phyloP scores from a whole-genome alignment of 1,140 invertebrate genomes.

The Temnothorax longispinosus region DNA sequence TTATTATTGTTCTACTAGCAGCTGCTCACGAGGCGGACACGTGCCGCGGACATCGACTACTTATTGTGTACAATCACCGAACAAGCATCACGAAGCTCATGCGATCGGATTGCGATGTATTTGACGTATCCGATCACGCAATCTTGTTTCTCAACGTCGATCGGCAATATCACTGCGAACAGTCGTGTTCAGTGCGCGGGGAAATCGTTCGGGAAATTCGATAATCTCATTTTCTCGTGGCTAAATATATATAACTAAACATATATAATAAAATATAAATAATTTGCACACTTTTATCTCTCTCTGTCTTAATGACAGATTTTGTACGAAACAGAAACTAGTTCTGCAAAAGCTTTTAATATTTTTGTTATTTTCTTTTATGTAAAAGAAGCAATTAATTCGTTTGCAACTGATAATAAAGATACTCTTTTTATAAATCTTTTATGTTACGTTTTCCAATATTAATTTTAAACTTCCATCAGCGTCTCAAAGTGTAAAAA shows the following conservation, averaged over 20 bases:
- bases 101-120: neutral
- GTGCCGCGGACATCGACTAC: conserved; percentile 47
- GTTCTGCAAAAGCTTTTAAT: neutral
- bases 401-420: neutral
- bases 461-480: conserved; percentile 16
- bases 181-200: neutral
- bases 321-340: neutral
- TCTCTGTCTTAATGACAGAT: neutral
- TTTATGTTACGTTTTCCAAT: neutral
- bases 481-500: neutral
- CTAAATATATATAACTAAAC: neutral
- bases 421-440: neutral
- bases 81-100: conserved; percentile 44
- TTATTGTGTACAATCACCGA: conserved; percentile 52
- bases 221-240: conserved; percentile 7
- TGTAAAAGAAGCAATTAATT: neutral
- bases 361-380: neutral
- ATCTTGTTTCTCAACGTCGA: neutral
- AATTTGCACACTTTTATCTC: neutral
- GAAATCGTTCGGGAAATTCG: neutral
- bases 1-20: conserved; percentile 24
- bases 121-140: conserved; percentile 35
- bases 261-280: neutral
- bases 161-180: neutral
- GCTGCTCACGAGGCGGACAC: conserved; percentile 50